phyloP scores from a whole-genome alignment of 1,140 invertebrate species.

The Platyscapa corneri region DNA sequence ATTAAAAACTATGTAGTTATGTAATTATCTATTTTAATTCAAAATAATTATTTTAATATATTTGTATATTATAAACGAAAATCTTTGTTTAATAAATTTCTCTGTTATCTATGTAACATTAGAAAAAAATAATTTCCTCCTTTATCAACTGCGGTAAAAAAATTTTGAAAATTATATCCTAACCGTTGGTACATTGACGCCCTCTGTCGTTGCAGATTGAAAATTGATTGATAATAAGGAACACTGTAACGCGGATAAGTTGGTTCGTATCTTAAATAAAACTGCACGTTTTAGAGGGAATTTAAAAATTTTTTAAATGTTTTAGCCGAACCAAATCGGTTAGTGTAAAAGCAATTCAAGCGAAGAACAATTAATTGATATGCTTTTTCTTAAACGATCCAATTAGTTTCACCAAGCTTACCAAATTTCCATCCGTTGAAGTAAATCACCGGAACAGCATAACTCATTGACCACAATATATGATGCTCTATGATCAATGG shows the following conservation, averaged over 20 bases:
- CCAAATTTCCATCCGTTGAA: slow-evolving; percentile 75
- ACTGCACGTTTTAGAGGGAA: not conserved
- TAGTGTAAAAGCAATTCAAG: not conserved
- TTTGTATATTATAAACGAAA: too few species aligned
- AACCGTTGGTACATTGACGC: not conserved
- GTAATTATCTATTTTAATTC: too few species aligned
- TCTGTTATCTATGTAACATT: too few species aligned
- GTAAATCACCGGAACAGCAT: slow-evolving; percentile 76
- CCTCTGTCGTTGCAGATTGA: not conserved
- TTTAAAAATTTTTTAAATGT: not conserved
- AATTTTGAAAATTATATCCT: not conserved
- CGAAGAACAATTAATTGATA: not conserved
- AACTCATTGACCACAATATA: slow-evolving; percentile 76
- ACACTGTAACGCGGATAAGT: not conserved
- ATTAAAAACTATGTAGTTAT: too few species aligned
- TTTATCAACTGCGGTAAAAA: not conserved
- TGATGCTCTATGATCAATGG: slow-evolving; percentile 72
- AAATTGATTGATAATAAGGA: not conserved
- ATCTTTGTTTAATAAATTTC: too few species aligned
- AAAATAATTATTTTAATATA: too few species aligned
- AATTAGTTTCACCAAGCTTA: slow-evolving; percentile 55
- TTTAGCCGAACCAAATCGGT: not conserved
- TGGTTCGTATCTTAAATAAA: not conserved
- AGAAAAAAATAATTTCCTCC: not conserved
- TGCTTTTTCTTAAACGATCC: too few species aligned